Percentiles rank a stretch among this genome's conserved stretches.
phyloP scores from a whole-genome alignment of 2,113 vertebrate species.

The Datnioides undecimradiatus region DNA sequence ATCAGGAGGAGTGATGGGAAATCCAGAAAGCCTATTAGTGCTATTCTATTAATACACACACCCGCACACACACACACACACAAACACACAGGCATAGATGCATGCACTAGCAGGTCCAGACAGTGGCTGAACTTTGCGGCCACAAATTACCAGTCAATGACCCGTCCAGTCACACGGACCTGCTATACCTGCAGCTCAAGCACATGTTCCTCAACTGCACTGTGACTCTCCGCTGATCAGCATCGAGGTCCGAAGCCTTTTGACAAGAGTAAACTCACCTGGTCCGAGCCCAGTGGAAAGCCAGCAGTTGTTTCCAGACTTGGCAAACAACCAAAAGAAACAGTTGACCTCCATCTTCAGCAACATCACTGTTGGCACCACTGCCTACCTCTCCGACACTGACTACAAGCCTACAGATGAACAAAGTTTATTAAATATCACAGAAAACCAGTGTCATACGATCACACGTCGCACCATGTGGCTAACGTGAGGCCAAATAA shows the following conservation, averaged over 20 bases:
- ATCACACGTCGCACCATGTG: no score
- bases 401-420: no score
- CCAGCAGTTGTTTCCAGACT: no score
- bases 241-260: neutral
- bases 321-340: neutral
- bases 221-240: neutral
- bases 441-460: no score
- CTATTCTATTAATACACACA: conserved; percentile 70
- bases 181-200: neutral
- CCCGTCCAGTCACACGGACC: neutral
- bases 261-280: no score
- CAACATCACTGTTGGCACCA: no score
- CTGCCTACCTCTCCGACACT: no score
- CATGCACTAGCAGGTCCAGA: conserved; percentile 31
- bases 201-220: neutral
- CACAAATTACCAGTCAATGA: conserved; percentile 22
- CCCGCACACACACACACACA: conserved; percentile 23
- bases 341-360: neutral
- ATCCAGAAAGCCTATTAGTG: conserved; percentile 83
- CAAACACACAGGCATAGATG: conserved; percentile 7
- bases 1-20: conserved; percentile 78
- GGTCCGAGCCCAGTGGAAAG: no score
- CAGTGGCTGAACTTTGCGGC: conserved; percentile 7
- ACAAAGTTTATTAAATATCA: no score
- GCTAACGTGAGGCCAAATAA: no score